Percentiles rank a stretch among this genome's conserved stretches.
Evolutionary conservation across 1,140 invertebrate genomes (phyloP).

Genomic region (Centruroides vittatus): DNA sequence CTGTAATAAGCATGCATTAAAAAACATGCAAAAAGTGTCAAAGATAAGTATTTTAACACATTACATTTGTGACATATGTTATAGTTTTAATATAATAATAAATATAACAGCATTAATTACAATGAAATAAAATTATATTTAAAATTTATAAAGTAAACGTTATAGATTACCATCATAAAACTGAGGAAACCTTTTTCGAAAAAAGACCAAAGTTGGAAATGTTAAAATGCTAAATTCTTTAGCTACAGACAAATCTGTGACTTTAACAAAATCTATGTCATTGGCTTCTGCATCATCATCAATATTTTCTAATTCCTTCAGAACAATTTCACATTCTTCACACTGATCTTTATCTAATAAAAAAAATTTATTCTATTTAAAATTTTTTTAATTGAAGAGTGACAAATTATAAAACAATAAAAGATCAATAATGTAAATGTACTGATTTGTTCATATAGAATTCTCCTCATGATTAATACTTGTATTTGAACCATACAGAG

Average conservation of each 20-base stretch:
- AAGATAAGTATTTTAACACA: too few species aligned
- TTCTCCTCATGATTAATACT: too few species aligned
- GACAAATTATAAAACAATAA: too few species aligned
- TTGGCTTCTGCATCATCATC: constrained; percentile 86
- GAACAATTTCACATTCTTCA: constrained; percentile 74
- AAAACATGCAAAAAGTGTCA: too few species aligned
- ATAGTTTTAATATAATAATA: not conserved
- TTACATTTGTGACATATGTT: not conserved
- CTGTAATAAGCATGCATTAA: too few species aligned
- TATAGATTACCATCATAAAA: constrained; percentile 46
- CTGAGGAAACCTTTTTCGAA: constrained; percentile 75
- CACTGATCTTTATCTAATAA: constrained; percentile 68
- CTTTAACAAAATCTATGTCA: constrained; percentile 85
- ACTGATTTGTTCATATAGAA: too few species aligned
- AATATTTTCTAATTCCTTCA: constrained; percentile 82
- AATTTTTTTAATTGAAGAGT: too few species aligned
- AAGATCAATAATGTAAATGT: too few species aligned
- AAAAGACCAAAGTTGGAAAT: constrained; percentile 68
- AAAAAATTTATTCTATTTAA: not conserved
- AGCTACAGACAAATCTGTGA: constrained; percentile 72
- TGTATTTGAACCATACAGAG: too few species aligned
- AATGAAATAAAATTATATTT: too few species aligned
- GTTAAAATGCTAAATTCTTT: constrained; percentile 74
- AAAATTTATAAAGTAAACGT: too few species aligned
- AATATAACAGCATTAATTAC: too few species aligned